Conservation (phyloP, 1,140 invertebrate species). For the Pemphigus obesinymphae region DNA sequence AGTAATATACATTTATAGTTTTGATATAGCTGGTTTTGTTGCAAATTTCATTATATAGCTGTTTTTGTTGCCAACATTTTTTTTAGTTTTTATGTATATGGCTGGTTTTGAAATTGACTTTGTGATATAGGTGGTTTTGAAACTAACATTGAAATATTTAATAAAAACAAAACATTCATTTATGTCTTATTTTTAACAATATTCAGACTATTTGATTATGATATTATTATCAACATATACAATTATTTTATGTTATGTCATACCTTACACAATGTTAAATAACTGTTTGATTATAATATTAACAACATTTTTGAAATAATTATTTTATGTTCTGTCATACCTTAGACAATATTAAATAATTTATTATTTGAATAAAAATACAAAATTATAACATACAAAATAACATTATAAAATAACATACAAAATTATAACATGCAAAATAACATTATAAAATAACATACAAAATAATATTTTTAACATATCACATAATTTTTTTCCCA, state of each 20-base stretch:
- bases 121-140: neutral
- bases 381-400: neutral
- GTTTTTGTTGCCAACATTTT: too few relatives aligned
- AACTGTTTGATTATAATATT: neutral
- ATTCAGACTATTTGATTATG: too few relatives aligned
- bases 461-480: neutral
- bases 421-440: neutral
- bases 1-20: too few relatives aligned
- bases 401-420: neutral
- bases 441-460: neutral
- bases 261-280: neutral
- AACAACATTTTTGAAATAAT: neutral
- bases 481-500: neutral
- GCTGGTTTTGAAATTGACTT: neutral
- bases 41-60: too few relatives aligned
- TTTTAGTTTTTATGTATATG: neutral
- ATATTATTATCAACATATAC: too few relatives aligned
- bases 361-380: neutral
- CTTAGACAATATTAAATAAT: neutral
- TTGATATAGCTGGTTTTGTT: too few relatives aligned
- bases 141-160: neutral
- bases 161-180: too few relatives aligned
- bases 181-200: too few relatives aligned
- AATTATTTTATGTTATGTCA: too few relatives aligned
- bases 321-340: neutral